Conservation (phyloP, 1,140 invertebrate species). For the Periplaneta americana region DNA sequence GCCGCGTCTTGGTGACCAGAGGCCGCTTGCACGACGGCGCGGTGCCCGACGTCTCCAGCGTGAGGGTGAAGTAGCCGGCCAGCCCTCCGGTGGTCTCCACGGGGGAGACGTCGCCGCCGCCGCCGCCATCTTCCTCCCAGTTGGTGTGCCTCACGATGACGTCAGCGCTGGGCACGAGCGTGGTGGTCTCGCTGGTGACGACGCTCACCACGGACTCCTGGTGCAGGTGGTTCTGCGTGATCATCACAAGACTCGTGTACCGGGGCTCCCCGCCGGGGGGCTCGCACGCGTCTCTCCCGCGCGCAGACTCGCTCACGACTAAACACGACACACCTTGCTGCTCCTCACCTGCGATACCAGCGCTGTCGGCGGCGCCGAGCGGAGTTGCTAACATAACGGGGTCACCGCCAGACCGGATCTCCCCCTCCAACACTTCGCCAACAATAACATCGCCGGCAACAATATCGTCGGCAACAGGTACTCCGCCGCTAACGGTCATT, state of each 20-base stretch:
- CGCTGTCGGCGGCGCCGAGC: not conserved
- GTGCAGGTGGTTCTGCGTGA: constrained; percentile 49
- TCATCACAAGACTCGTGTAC: constrained; percentile 82
- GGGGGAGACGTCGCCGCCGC: constrained; percentile 3
- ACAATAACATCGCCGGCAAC: not conserved
- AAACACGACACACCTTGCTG: not conserved
- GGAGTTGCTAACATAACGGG: not conserved
- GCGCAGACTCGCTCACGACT: not conserved
- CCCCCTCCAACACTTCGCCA: not conserved
- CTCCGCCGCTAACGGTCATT: not conserved
- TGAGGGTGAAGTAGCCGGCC: constrained; percentile 23
- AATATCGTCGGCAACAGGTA: not conserved
- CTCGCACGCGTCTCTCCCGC: not conserved
- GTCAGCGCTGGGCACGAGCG: constrained; percentile 33
- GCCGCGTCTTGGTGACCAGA: constrained; percentile 7
- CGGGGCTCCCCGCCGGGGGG: constrained; percentile 37
- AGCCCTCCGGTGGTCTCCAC: constrained; percentile 2
- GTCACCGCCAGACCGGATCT: not conserved
- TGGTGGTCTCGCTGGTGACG: constrained; percentile 32
- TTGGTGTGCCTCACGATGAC: constrained; percentile 27
- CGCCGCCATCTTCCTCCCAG: constrained; percentile 32
- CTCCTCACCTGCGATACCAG: not conserved
- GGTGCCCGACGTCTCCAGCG: constrained; percentile 11
- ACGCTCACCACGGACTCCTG: constrained; percentile 36
- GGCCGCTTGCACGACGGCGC: not conserved